Conservation (phyloP, 2,113 vertebrate genomes). For the Microtus richardsoni region DNA sequence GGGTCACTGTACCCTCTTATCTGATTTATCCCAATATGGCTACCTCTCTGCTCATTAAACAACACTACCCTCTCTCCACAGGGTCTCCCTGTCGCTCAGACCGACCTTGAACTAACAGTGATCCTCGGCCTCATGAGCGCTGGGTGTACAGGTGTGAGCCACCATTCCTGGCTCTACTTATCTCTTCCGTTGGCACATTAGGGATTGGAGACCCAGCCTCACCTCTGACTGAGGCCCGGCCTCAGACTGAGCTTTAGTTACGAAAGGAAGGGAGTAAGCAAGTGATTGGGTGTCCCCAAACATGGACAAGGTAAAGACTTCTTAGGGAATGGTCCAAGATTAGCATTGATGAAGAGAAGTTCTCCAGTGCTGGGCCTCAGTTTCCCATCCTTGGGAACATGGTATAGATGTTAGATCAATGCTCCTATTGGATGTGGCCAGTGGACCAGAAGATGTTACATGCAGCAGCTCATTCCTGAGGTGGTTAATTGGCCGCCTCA, state of each 20-base stretch:
- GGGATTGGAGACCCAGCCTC: background rate
- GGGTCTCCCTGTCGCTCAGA: background rate
- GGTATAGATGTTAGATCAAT: slow-evolving; percentile 38
- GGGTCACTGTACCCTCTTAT: background rate
- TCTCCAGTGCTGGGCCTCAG: slow-evolving; percentile 18
- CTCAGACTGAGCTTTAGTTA: background rate
- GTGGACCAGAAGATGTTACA: slow-evolving; percentile 86
- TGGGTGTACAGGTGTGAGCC: background rate
- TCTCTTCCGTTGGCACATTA: background rate
- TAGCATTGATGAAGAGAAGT: background rate
- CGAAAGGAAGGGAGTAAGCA: background rate
- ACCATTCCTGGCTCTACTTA: background rate
- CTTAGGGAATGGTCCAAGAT: background rate
- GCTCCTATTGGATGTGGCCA: slow-evolving; percentile 85
- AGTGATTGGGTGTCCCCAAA: background rate
- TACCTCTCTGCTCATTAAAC: background rate
- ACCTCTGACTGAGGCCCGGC: background rate
- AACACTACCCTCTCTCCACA: background rate
- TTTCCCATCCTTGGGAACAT: slow-evolving; percentile 3
- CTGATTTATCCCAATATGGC: background rate
- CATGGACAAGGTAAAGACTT: background rate
- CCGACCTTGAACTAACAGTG: background rate
- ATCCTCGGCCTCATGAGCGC: background rate
- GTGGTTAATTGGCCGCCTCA: slow-evolving; percentile 88
- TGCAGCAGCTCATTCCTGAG: slow-evolving; percentile 81